Percentiles rank a stretch among this genome's conserved stretches.
Conservation (phyloP, 2,797 vertebrate species). For the Heliangelus exortis region DNA sequence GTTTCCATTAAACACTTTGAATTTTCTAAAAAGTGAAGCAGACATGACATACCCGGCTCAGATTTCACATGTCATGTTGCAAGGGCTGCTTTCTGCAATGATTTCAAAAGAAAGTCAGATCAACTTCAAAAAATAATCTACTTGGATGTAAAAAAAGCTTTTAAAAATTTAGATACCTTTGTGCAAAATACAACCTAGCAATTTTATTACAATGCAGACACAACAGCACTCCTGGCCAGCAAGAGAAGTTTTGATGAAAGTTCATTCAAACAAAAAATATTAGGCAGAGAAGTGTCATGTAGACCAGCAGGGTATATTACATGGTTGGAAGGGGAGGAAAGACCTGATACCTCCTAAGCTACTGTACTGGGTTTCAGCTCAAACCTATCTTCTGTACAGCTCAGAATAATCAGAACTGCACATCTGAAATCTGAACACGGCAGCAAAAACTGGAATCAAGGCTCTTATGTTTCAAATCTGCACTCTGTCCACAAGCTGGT, state of each 20-base stretch:
- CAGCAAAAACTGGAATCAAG: not conserved
- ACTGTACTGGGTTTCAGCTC: not conserved
- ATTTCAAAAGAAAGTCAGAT: not conserved
- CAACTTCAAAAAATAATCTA: not conserved
- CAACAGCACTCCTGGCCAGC: not conserved
- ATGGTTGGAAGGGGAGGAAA: not conserved
- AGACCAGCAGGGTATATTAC: not conserved
- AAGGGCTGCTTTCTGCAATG: not conserved
- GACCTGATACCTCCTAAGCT: fast-evolving
- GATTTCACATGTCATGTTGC: not conserved
- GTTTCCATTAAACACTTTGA: not conserved
- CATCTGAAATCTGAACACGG: not conserved
- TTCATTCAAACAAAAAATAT: not conserved
- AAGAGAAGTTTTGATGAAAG: not conserved
- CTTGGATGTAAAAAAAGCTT: not conserved
- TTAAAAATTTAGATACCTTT: not conserved
- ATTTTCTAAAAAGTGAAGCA: not conserved
- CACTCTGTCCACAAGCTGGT: not conserved
- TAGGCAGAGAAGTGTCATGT: not conserved
- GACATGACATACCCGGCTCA: not conserved
- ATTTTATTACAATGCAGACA: not conserved
- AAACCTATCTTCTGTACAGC: not conserved
- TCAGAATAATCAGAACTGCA: not conserved
- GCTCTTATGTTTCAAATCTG: not conserved
- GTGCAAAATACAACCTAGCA: not conserved